Base-by-base conservation (phyloP, 1,140 invertebrate genomes). In the Episyrphus balteatus region DNA sequence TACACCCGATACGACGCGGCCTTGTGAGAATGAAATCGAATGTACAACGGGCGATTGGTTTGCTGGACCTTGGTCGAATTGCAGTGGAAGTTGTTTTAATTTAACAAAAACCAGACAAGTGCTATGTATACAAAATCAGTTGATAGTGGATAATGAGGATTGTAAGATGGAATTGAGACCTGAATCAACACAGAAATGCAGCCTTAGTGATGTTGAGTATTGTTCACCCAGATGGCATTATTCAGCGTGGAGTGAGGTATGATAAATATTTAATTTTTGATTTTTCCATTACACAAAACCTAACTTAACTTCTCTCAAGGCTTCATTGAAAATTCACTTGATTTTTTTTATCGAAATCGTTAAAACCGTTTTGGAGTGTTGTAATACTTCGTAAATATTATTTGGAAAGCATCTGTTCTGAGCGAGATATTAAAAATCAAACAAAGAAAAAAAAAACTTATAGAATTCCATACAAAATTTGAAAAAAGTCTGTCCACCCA, bases 21-120 rank as follows among this genome's bases (percentile, higher is more conserved):
- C 73, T 3, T 87, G 84, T 53, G 73, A 73, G 42, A 78, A 75
- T 38, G 75, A 75, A 38, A 73, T 70, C 51, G 66, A 74, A 7
- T 86, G 82, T 58, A 74, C 75, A 17, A 36, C 47, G 18, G 79
- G 76, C 1, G 73, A 79, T 51, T 88, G 83, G 84, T 82, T 81
- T 52, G 62, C 70, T 17, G 80, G 83, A 15, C 74, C 80, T 2
- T 86, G 84, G 83, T 68, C 74, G 3, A 61, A 76, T 51, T 77
- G 76, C 57, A 66, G 66, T 54, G 69, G 69, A 44, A 58, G 64
- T 42, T 69, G 66, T 42, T 66, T 66, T 51, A 71, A 71, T 36
- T 61, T 70, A 11, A 70, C 62, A 50, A 34, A 78, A 60, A 68
- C 64, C 54, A 48, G 71, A 48, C 30, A 57, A 44, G 55, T 79